Base-by-base conservation (phyloP, 2,888 invertebrate species). In the Cheilosia scutellata region DNA sequence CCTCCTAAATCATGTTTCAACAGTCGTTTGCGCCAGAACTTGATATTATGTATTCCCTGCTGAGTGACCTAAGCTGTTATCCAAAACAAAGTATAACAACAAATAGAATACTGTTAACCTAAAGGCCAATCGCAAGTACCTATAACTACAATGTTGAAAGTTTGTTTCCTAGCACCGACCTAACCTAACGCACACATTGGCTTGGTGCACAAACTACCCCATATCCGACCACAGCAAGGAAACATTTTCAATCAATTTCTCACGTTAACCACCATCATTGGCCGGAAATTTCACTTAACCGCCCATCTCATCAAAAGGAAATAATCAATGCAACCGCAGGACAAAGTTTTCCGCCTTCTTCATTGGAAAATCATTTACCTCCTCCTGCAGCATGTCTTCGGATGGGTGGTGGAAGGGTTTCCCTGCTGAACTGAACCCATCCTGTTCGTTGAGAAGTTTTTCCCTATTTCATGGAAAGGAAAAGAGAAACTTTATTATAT, bases 201-300 rank as follows among this genome's bases (percentile, higher is more conserved):
- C 47, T 57, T 51, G 27, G 51, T 2, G 20, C 4, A 49, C 9
- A 9, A 51, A 4, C 51, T 5, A 13, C 51, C 27, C 40, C 60
- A 7, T 20, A 20, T 33, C 42, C 27, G 9, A 16, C 27, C 29
- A 1, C 29, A n/a, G 5, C 16, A 16, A 5, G 7, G 16, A 72
- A 40, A 37, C 53, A 47, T 62, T 75, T 68, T 42, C 55, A 75
- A 75, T 75, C 62, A 70, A 82, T 68, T 75, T 66, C 33, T 37
- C 79, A 75, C 65, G 29, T 71, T 70, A 70, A 65, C 74, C 68
- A 60, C 57, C 60, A 80, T 71, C 66, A 71, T 76, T 80, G 75
- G 25, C 71, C 75, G 75, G 80, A 86, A 60, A 86, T 76, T 86
- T 86, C 71, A 84, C 84, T 80, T 71, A 80, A 49, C 75, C 80